phyloP scores from a whole-genome alignment of 2,888 invertebrate genomes.

The Xestobium rufovillosum region DNA sequence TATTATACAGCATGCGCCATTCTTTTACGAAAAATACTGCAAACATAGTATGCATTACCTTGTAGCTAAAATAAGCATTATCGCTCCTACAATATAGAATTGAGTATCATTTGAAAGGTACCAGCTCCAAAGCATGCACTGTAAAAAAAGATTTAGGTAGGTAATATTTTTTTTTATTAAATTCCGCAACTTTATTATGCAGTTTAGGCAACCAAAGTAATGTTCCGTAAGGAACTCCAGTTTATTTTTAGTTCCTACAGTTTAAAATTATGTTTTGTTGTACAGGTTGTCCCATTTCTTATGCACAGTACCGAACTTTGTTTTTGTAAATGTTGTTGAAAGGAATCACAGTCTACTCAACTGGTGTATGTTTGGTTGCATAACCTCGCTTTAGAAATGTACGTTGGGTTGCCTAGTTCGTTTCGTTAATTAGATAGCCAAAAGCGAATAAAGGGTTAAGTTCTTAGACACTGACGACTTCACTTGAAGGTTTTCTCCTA shows the following conservation, averaged over 20 bases:
- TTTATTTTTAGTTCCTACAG: not conserved
- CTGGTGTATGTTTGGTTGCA: too few species aligned
- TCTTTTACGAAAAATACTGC: too few species aligned
- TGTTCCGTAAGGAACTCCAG: slow-evolving; percentile 3
- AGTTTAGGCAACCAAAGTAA: not conserved
- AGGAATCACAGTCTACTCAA: too few species aligned
- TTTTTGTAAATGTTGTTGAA: not conserved
- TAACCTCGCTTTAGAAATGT: too few species aligned
- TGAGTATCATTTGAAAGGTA: slow-evolving; percentile 82
- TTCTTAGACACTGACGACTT: too few species aligned
- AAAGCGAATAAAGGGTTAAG: too few species aligned
- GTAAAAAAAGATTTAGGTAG: slow-evolving; percentile 31
- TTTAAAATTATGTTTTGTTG: slow-evolving; percentile 2
- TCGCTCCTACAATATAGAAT: slow-evolving; percentile 75
- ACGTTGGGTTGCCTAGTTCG: too few species aligned
- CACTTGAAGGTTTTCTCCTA: too few species aligned
- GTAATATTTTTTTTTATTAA: not conserved
- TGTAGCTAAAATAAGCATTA: slow-evolving; percentile 71
- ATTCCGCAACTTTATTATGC: slow-evolving; percentile 5
- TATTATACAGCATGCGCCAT: too few species aligned
- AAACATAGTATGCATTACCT: slow-evolving; percentile 43
- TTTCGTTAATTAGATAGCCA: too few species aligned
- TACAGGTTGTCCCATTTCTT: too few species aligned
- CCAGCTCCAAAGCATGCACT: slow-evolving; percentile 93
- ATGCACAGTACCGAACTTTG: not conserved